These are phyloP conservation scores for Sebastes oblongus DNA, from an alignment of 2,797 vertebrate species.

Conservation along the genomic window DNA sequence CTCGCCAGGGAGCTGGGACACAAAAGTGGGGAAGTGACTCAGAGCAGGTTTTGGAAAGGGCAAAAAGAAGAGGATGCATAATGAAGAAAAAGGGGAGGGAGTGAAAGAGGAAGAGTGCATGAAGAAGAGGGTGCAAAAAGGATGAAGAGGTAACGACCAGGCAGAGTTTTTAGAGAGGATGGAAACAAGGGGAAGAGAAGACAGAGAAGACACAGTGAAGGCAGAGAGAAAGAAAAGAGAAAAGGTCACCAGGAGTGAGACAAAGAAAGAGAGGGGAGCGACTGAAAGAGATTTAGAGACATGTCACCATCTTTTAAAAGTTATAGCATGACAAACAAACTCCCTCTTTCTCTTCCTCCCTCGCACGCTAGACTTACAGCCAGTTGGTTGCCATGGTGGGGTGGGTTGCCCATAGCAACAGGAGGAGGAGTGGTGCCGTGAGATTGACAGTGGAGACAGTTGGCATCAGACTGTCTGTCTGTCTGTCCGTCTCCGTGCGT, in stretches of 20 bases:
- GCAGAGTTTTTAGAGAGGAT: conserved; percentile 61
- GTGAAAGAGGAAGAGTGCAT: conserved; percentile 23
- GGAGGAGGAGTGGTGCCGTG: conserved; percentile 87
- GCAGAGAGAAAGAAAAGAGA: conserved; percentile 66
- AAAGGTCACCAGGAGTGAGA: conserved; percentile 76
- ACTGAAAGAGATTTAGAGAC: conserved; percentile 81
- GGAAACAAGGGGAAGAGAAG: conserved; percentile 62
- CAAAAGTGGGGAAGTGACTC: conserved; percentile 32
- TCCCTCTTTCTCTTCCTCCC: conserved; percentile 70
- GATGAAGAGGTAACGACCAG: conserved; percentile 52
- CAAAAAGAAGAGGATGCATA: conserved; percentile 33
- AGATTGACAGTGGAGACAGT: conserved; percentile 87
- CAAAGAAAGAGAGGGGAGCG: conserved; percentile 70
- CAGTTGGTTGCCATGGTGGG: conserved; percentile 88
- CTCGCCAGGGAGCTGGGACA: conserved; percentile 81
- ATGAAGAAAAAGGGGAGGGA: conserved; percentile 15
- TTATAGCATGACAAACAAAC: conserved; percentile 86
- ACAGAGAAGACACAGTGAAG: conserved; percentile 52
- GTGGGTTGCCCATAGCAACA: conserved; percentile 88
- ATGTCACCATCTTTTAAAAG: conserved; percentile 85
- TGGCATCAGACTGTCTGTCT: conserved; percentile 87
- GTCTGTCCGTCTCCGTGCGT: conserved; percentile 79
- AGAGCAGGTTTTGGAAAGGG: conserved; percentile 4
- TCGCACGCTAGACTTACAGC: conserved; percentile 83
- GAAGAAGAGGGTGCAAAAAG: conserved; percentile 35